These are phyloP conservation scores for Anguilla marmorata DNA, from an alignment of 2,797 vertebrate species.

Conservation along the genomic window DNA sequence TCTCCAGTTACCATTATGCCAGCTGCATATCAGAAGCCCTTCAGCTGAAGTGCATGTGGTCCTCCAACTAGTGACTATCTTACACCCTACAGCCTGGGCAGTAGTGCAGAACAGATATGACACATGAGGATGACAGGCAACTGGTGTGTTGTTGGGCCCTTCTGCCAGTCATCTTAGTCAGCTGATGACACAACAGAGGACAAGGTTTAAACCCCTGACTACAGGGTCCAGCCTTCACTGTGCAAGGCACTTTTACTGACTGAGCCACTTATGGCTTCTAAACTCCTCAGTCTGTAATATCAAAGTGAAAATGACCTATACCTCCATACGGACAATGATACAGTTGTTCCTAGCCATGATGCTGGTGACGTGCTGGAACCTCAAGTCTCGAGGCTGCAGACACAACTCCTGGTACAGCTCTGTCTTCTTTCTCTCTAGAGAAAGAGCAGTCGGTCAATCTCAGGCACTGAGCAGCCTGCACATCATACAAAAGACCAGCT, in stretches of 20 bases:
- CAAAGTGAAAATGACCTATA: conserved; percentile 49
- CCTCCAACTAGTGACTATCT: too few relatives aligned
- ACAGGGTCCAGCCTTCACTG: background rate
- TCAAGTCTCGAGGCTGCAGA: conserved; percentile 92
- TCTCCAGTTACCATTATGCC: too few relatives aligned
- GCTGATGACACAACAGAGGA: background rate
- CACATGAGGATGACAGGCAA: background rate
- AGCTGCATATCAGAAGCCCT: too few relatives aligned
- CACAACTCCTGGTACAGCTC: conserved; percentile 92
- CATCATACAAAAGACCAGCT: background rate
- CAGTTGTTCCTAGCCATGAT: conserved; percentile 89
- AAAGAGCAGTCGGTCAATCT: background rate
- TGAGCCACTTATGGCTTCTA: background rate
- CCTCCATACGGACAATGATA: conserved; percentile 95
- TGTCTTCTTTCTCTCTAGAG: conserved; percentile 90
- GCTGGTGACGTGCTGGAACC: conserved; percentile 91
- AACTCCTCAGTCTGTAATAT: background rate
- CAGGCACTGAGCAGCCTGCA: background rate
- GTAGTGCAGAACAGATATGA: background rate
- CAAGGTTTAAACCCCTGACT: background rate
- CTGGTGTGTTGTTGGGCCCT: background rate
- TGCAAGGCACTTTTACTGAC: background rate
- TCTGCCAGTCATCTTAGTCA: background rate
- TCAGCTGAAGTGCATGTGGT: too few relatives aligned
- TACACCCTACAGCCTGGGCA: too few relatives aligned